Evolutionary conservation across 2,888 invertebrate genomes (phyloP).

Genomic region (Brachyopa scutellaris): DNA sequence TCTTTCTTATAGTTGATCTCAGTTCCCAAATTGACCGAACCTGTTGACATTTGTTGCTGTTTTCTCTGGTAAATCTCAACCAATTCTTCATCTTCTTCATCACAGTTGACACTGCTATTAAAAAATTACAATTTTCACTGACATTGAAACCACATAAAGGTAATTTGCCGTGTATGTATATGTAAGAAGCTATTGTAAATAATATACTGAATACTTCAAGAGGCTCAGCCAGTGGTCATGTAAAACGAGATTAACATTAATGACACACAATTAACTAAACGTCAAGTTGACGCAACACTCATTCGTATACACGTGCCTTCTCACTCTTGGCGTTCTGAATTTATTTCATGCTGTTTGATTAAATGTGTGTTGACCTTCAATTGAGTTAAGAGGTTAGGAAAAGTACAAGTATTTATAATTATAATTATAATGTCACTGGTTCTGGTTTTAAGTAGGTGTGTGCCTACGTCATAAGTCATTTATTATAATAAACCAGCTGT

Average conservation of each 20-base stretch:
- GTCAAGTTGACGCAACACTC: slow-evolving; percentile 20
- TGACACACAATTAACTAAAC: slow-evolving; percentile 48
- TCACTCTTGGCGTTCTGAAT: not conserved
- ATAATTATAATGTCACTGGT: slow-evolving; percentile 1
- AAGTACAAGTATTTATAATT: no score
- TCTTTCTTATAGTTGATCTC: no score
- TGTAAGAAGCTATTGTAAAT: no score
- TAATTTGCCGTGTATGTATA: no score
- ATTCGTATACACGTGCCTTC: not conserved
- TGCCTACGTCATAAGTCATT: slow-evolving; percentile 36
- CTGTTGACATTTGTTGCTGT: not conserved
- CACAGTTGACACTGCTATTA: no score
- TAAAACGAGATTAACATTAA: slow-evolving; percentile 55
- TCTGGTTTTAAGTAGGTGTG: slow-evolving; percentile 45
- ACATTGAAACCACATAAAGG: slow-evolving; percentile 8
- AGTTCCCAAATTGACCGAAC: no score
- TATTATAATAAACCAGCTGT: slow-evolving; percentile 26
- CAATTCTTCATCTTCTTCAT: not conserved
- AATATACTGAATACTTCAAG: not conserved
- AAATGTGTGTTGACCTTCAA: slow-evolving; percentile 44
- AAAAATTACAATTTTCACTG: no score
- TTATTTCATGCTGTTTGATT: not conserved
- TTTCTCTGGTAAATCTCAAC: not conserved
- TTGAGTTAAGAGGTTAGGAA: slow-evolving; percentile 43
- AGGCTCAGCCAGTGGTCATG: not conserved